Conservation (phyloP, 2,797 vertebrate species). For the Dromococcyx pavoninus region DNA sequence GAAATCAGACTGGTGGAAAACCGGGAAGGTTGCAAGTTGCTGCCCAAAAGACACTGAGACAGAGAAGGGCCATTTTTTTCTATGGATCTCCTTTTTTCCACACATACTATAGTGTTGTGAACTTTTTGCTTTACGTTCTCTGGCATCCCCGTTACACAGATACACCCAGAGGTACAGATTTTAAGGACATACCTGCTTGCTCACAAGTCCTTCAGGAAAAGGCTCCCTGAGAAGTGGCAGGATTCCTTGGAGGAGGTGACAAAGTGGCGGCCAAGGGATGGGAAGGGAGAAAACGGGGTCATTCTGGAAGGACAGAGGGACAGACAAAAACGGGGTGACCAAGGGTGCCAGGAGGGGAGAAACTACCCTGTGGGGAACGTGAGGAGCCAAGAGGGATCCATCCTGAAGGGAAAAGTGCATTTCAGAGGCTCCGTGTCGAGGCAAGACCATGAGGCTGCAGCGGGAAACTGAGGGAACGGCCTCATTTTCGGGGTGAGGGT, state of each 20-base stretch:
- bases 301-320: not conserved
- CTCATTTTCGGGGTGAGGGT: too few species aligned
- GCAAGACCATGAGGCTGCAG: not conserved
- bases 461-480: not conserved
- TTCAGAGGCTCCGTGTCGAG: too few species aligned
- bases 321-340: not conserved
- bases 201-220: rapidly evolving
- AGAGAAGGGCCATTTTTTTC: not conserved
- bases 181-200: not conserved
- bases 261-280: rapidly evolving
- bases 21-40: rapidly evolving
- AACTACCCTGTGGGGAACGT: rapidly evolving
- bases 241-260: rapidly evolving
- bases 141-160: rapidly evolving
- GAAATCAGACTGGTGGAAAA: not conserved
- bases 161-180: not conserved
- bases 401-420: not conserved
- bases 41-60: too few species aligned
- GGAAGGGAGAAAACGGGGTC: not conserved
- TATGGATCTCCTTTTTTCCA: not conserved
- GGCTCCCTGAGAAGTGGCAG: not conserved
- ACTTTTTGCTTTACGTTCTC: not conserved
- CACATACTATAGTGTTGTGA: rapidly evolving
- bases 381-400: not conserved
- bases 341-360: not conserved